A percentile compares a stretch with the other conserved stretches of the same genome.
These are phyloP conservation scores for Grus americana DNA, from an alignment of 2,113 vertebrate species.

Conservation along the genomic window DNA sequence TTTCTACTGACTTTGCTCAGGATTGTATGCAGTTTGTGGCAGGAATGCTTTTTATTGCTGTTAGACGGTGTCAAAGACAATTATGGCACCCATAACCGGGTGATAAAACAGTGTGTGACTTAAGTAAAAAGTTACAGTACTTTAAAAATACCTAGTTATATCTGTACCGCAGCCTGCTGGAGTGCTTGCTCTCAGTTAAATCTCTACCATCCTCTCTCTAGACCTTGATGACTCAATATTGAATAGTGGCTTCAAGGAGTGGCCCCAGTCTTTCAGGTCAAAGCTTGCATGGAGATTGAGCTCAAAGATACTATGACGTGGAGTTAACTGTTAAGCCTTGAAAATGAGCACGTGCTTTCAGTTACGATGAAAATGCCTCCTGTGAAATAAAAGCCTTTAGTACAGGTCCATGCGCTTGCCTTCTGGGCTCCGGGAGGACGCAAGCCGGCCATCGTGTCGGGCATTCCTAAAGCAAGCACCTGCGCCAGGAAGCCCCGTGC, in stretches of 20 bases:
- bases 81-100: not conserved
- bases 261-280: not conserved
- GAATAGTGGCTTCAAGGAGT: not conserved
- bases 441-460: rapidly evolving
- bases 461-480: too few relatives aligned
- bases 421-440: not conserved
- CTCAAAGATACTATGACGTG: rapidly evolving
- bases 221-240: not conserved
- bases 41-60: not conserved
- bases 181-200: not conserved
- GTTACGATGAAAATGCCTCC: not conserved
- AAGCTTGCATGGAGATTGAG: not conserved
- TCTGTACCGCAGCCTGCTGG: too few relatives aligned
- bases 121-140: not conserved
- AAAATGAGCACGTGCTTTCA: rapidly evolving
- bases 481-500: rapidly evolving
- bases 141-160: not conserved
- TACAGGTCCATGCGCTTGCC: rapidly evolving
- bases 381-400: not conserved
- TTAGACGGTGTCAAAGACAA: not conserved
- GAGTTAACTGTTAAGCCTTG: not conserved
- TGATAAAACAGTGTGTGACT: not conserved
- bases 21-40: not conserved
- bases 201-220: not conserved
- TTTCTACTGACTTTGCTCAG: not conserved